Base-by-base conservation (phyloP, 2,888 invertebrate genomes). In the Drepanosiphum platanoidis region DNA sequence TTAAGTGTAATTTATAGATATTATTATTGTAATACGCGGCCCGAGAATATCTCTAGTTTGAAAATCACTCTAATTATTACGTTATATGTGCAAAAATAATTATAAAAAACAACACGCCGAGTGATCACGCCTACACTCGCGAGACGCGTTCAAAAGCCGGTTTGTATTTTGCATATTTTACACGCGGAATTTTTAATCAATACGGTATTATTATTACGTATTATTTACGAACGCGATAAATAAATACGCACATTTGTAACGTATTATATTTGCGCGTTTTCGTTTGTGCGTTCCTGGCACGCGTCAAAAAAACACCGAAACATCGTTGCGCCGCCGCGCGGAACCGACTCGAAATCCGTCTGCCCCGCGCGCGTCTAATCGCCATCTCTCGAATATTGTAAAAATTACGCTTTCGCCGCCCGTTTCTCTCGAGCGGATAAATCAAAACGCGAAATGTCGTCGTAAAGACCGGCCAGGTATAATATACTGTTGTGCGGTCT, bases 111-210 rank as follows among this genome's bases (percentile, higher is more conserved):
- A 77, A 39, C 61, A 34, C n/a, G 39, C 30, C 30, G 36, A 58
- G 39, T 18, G 39, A 58, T 39, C 58, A n/a, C n/a, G 58, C 70
- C 70, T 70, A 81, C 80, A 52, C 80, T 34, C 52, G 18, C 52
- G 32, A 79, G 68, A 34, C 46, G 42, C 30, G n/a, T 42, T 34
- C 15, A 34, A 52, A 79, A 79, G 79, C 79, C 79, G 79, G 79
- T 79, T 79, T 79, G 39, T 30, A 77, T 39, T 30, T 58, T 36
- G 18, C 32, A 42, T 39, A 42, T 34, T 32, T 36, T 27, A 34
- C 9, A n/a, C n/a, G n/a, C n/a, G 18, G 34, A n/a, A 46, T 68
- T 79, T n/a, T 79, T 79, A 46, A 79, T 79, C 79, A n/a, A 42
- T 79, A 46, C 46, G 3, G 27, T 46, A 15, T 46, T 46, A 46